Percentiles rank a stretch among this genome's conserved stretches.
Conservation (phyloP, 2,888 invertebrate genomes). For the Elegia similella region DNA sequence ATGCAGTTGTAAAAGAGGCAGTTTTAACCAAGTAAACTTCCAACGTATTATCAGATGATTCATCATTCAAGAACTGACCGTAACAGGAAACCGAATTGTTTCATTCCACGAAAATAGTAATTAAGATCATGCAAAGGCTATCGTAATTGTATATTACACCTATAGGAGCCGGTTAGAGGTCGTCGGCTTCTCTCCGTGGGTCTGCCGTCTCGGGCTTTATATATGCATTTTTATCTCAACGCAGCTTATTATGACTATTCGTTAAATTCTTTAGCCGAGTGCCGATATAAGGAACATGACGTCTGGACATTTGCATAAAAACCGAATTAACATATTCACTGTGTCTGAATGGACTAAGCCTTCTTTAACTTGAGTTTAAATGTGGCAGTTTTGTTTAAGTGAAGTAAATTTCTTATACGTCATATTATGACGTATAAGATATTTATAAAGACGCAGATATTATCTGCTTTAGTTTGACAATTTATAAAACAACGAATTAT, state of each 20-base stretch:
- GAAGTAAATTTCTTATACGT: no score
- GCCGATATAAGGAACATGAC: slow-evolving; percentile 22
- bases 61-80: slow-evolving; percentile 31
- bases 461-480: no score
- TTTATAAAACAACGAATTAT: no score
- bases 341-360: slow-evolving; percentile 5
- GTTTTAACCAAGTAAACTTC: not conserved
- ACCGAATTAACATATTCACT: slow-evolving; percentile 12
- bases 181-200: slow-evolving; percentile 29
- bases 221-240: slow-evolving; percentile 40
- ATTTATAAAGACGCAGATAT: no score
- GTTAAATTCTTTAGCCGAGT: slow-evolving; percentile 24
- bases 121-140: slow-evolving; percentile 57
- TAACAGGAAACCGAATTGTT: slow-evolving; percentile 36
- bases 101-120: slow-evolving; percentile 54
- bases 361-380: not conserved
- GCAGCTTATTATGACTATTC: slow-evolving; percentile 32
- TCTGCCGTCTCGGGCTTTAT: slow-evolving; percentile 29
- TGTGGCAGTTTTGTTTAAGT: not conserved
- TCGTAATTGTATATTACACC: slow-evolving; percentile 50
- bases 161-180: slow-evolving; percentile 38
- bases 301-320: slow-evolving; percentile 23
- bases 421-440: no score
- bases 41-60: slow-evolving; percentile 26
- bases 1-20: not conserved